Base-by-base conservation (phyloP, 1,140 invertebrate genomes). In the Zaprionus nigranus region DNA sequence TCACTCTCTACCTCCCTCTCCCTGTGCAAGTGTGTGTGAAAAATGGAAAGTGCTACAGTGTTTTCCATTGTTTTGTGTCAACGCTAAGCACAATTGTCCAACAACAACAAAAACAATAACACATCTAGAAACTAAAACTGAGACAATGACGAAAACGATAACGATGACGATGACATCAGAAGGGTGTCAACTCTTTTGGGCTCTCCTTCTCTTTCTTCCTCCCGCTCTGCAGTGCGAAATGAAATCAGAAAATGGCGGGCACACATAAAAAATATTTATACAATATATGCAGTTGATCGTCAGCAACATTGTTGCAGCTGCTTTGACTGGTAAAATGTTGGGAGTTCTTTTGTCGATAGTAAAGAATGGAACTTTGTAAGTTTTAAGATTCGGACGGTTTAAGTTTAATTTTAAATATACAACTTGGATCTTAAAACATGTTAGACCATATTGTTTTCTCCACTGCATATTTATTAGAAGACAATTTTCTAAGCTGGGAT, bases 21-120 rank as follows among this genome's bases (percentile, higher is more conserved):
- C 68, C 20, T 60, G 13, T 54, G 36, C 38, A 38, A 59, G 15
- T 60, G 26, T 54, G 65, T 71, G 40, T 30, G 82, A 78, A 85
- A 86, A 87, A 82, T 86, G 80, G 80, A 83, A 87, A 88, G 78
- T 87, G 74, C 77, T 90, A 75, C 81, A 88, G 84, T 87, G 85
- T 84, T 80, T 75, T 57, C 85, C 78, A 87, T 87, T 87, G 84
- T 79, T 77, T 86, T 67, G 46, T 59, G 77, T 82, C 79, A 86
- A 75, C 79, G 79, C 57, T 65, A 67, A 53, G 72, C 64, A 65
- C 76, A 74, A 54, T 81, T 68, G 64, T 63, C 59, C 58, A 30
- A 49, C 69, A 36, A 43, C 60, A 40, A 57, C 54, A 54, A n/a
- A n/a, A n/a, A 71, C 57, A 51, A 78, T 26, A 53, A 34, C 22